Conservation (phyloP, 2,888 invertebrate species). For the Tenthredo mesomela region DNA sequence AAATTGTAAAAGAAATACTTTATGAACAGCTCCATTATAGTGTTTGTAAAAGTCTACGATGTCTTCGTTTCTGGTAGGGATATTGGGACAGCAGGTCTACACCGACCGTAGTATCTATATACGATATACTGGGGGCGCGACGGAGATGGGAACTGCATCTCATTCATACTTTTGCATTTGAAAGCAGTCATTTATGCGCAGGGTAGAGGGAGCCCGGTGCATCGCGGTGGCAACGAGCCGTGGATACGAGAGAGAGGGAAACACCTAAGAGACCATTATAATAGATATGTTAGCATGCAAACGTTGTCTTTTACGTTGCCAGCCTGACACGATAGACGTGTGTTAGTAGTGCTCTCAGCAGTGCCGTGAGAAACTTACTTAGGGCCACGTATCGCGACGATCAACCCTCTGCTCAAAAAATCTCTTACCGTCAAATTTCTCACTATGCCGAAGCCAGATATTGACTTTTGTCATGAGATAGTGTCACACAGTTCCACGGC, state of each 20-base stretch:
- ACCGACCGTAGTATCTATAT: neutral
- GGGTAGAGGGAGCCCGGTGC: constrained; percentile 35
- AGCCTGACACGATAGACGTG: constrained; percentile 59
- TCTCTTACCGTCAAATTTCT: neutral
- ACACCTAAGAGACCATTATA: constrained; percentile 67
- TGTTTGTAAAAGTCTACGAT: neutral
- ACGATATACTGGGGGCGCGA: constrained; percentile 63
- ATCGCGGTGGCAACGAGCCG: constrained; percentile 49
- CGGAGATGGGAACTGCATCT: constrained; percentile 79
- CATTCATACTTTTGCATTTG: constrained; percentile 83
- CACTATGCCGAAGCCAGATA: neutral
- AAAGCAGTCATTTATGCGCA: constrained; percentile 80
- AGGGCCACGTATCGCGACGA: neutral
- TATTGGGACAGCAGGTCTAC: constrained; percentile 20
- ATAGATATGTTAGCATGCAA: constrained; percentile 73
- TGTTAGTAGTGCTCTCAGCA: constrained; percentile 44
- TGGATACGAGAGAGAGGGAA: constrained; percentile 71
- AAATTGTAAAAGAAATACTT: constrained; percentile 71
- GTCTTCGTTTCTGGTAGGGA: neutral
- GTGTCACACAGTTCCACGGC: neutral
- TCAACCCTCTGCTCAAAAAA: neutral
- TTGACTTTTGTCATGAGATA: neutral
- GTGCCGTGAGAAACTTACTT: constrained; percentile 28
- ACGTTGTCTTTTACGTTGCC: constrained; percentile 67
- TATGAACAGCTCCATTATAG: neutral